A percentile compares a stretch with the other conserved stretches of the same genome.
Conservation (phyloP, 2,797 vertebrate genomes). For the Dipus sagitta region DNA sequence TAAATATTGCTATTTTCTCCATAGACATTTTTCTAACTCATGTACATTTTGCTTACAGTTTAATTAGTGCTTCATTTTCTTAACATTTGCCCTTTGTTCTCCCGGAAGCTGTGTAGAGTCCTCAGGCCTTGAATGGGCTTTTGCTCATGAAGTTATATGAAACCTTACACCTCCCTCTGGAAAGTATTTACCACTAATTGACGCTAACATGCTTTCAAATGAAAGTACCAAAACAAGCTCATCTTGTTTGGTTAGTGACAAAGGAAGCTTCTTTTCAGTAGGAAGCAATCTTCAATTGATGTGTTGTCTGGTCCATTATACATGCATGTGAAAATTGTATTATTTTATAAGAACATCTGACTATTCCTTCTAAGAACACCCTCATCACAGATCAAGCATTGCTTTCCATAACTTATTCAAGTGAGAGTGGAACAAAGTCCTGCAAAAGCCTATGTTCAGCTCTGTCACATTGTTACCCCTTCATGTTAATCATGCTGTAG, state of each 20-base stretch:
- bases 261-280: background rate
- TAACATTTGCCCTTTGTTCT: background rate
- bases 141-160: background rate
- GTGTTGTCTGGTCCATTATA: background rate
- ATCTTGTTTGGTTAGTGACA: background rate
- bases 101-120: background rate
- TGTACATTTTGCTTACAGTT: too few species aligned
- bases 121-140: background rate
- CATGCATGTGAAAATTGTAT: background rate
- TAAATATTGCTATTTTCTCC: conserved; percentile 22
- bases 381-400: background rate
- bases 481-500: background rate
- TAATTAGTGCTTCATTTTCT: background rate
- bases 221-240: background rate
- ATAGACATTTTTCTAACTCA: too few species aligned
- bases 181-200: background rate
- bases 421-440: background rate
- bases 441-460: background rate
- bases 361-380: background rate
- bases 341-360: background rate
- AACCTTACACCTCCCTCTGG: too few species aligned
- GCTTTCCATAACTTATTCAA: background rate
- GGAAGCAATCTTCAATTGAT: background rate
- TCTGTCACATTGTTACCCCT: background rate
- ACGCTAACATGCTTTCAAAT: background rate